Conservation (phyloP, 1,140 invertebrate genomes). For the Drosophila asahinai region DNA sequence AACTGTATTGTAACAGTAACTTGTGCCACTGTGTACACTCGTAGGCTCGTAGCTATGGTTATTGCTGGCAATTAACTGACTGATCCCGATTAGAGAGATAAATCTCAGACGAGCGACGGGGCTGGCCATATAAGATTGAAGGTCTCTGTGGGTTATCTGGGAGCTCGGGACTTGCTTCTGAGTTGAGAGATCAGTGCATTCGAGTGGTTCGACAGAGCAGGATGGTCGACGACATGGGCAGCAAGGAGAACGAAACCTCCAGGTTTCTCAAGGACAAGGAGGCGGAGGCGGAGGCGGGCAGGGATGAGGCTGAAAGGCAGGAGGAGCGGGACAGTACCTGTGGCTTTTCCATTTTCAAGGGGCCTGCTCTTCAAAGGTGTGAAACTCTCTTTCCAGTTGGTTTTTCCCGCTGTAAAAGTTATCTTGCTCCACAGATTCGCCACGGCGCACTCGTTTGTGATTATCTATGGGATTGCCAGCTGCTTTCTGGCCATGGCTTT, state of each 20-base stretch:
- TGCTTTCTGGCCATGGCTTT: conserved; percentile 90
- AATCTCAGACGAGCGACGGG: conserved; percentile 7
- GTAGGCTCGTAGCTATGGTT: background rate
- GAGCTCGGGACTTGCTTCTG: background rate
- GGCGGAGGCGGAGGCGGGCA: background rate
- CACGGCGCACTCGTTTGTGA: conserved; percentile 90
- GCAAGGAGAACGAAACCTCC: conserved; percentile 30
- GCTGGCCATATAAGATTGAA: conserved; percentile 19
- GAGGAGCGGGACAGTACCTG: conserved; percentile 85
- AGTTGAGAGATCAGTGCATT: conserved; percentile 19
- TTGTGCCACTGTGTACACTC: conserved; percentile 8
- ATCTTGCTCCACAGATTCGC: conserved; percentile 34
- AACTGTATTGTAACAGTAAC: conserved; percentile 45
- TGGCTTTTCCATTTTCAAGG: conserved; percentile 87
- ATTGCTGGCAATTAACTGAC: conserved; percentile 29
- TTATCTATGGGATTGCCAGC: conserved; percentile 90
- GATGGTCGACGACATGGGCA: conserved; percentile 18
- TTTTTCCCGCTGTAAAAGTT: background rate
- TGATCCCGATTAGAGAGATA: conserved; percentile 30
- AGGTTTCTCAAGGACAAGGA: conserved; percentile 39
- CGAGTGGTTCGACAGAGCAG: conserved; percentile 16
- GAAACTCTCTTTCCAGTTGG: background rate
- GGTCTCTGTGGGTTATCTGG: conserved; percentile 19
- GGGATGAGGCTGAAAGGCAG: conserved; percentile 4
- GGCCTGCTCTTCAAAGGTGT: conserved; percentile 58